phyloP scores from a whole-genome alignment of 2,113 vertebrate genomes.

The Cryptomyrus ogoouensis region DNA sequence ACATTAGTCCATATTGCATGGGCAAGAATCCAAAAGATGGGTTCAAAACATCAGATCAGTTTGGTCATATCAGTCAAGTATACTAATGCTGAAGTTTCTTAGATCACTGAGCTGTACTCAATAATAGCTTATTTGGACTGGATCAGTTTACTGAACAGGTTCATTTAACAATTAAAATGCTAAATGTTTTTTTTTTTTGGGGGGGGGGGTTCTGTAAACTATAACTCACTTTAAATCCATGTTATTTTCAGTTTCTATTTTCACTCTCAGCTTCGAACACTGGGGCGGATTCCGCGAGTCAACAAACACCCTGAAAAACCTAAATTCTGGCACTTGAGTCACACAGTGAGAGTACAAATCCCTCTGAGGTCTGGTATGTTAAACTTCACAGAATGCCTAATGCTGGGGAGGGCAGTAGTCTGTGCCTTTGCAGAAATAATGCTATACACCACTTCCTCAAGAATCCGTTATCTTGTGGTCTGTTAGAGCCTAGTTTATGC shows the following conservation, averaged over 20 bases:
- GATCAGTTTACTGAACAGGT: not conserved
- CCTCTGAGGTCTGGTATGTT: not conserved
- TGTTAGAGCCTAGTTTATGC: not conserved
- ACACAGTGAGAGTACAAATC: not conserved
- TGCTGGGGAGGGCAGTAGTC: not conserved
- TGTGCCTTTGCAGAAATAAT: constrained; percentile 13
- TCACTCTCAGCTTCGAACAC: not conserved
- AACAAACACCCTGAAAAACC: not conserved
- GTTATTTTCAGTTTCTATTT: not conserved
- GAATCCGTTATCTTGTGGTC: not conserved
- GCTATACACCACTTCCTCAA: not conserved
- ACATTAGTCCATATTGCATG: not conserved
- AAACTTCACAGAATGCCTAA: not conserved
- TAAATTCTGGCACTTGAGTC: not conserved
- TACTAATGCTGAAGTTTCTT: not conserved
- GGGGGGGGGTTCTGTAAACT: not conserved
- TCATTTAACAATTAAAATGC: not conserved
- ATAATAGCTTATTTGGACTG: not conserved
- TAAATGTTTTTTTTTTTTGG: not conserved
- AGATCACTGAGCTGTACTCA: not conserved
- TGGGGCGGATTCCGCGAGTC: not conserved
- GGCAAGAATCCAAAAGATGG: not conserved
- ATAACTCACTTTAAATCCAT: not conserved
- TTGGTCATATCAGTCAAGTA: not conserved
- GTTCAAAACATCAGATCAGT: not conserved